These are phyloP conservation scores for Macrosteles quadrilineatus DNA, from an alignment of 1,140 invertebrate genomes.

Conservation along the genomic window DNA sequence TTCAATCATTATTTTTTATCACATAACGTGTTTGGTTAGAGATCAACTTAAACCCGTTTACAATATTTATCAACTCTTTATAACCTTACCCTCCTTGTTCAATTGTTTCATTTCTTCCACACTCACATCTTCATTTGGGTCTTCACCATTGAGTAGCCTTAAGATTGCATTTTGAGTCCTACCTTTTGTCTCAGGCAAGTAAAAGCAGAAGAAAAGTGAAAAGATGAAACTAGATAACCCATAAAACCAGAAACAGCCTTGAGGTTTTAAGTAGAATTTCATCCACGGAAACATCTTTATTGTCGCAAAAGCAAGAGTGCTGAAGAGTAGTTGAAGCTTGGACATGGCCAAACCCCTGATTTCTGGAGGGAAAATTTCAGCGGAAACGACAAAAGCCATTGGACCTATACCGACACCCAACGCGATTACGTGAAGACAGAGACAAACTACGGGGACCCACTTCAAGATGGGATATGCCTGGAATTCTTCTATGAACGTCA, in stretches of 20 bases:
- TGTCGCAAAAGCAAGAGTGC: constrained; percentile 23
- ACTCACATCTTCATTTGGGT: background rate
- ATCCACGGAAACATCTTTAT: constrained; percentile 33
- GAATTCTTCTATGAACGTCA: constrained; percentile 45
- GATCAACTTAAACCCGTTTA: too few species aligned
- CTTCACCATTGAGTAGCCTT: constrained; percentile 14
- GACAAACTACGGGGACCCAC: constrained; percentile 37
- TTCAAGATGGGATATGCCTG: constrained; percentile 36
- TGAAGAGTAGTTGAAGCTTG: constrained; percentile 3
- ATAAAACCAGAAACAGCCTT: constrained; percentile 35
- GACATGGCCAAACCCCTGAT: constrained; percentile 26
- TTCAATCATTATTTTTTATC: too few species aligned
- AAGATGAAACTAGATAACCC: constrained; percentile 27
- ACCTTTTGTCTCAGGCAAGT: constrained; percentile 35
- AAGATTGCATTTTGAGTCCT: constrained; percentile 32
- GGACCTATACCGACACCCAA: constrained; percentile 29
- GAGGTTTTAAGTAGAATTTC: constrained; percentile 7
- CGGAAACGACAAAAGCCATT: constrained; percentile 27
- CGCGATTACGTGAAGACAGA: constrained; percentile 26
- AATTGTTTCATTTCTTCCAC: background rate
- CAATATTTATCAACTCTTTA: too few species aligned
- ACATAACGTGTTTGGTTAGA: too few species aligned
- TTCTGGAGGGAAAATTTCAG: constrained; percentile 34
- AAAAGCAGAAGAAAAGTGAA: constrained; percentile 10
- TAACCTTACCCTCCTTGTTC: background rate